phyloP scores from a whole-genome alignment of 2,797 vertebrate genomes.

The Kryptolebias ocellatus region DNA sequence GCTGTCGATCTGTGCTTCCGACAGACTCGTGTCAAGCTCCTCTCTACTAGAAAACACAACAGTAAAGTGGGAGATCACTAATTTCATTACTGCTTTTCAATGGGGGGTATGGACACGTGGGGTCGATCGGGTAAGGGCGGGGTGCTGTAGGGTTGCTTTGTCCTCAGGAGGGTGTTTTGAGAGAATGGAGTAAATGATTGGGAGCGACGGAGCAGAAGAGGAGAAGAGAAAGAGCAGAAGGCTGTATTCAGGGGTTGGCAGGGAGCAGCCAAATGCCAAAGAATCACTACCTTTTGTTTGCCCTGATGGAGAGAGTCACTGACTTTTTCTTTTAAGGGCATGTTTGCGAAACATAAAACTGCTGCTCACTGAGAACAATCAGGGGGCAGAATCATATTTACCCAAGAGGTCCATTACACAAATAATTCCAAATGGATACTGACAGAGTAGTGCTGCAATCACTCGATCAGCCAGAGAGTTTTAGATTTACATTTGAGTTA shows the following conservation, averaged over 20 bases:
- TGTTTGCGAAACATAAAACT: slow-evolving; percentile 18
- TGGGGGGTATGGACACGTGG: slow-evolving; percentile 24
- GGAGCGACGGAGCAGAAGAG: slow-evolving; percentile 71
- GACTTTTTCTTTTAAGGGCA: slow-evolving; percentile 23
- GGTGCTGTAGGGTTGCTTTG: neutral
- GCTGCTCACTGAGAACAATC: slow-evolving; percentile 10
- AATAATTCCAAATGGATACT: slow-evolving; percentile 22
- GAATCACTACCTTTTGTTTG: slow-evolving; percentile 53
- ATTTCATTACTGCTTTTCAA: slow-evolving; percentile 65
- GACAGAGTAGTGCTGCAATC: slow-evolving; percentile 1
- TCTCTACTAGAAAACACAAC: slow-evolving; percentile 31
- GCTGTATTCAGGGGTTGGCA: slow-evolving; percentile 51
- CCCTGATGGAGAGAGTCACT: slow-evolving; percentile 27
- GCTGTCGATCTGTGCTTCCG: slow-evolving; percentile 50
- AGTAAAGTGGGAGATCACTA: slow-evolving; percentile 39
- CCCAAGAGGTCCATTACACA: slow-evolving; percentile 19
- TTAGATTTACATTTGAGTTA: slow-evolving; percentile 9
- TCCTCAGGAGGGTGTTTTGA: slow-evolving; percentile 60
- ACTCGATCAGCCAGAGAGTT: slow-evolving; percentile 18
- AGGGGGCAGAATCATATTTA: slow-evolving; percentile 19
- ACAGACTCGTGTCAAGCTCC: slow-evolving; percentile 49
- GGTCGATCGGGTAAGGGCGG: slow-evolving; percentile 8
- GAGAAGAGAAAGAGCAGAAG: slow-evolving; percentile 66
- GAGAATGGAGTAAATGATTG: slow-evolving; percentile 71
- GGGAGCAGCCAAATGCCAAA: slow-evolving; percentile 56